These are phyloP conservation scores for Leucophenga maculata DNA, from an alignment of 2,888 invertebrate species.

Conservation along the genomic window DNA sequence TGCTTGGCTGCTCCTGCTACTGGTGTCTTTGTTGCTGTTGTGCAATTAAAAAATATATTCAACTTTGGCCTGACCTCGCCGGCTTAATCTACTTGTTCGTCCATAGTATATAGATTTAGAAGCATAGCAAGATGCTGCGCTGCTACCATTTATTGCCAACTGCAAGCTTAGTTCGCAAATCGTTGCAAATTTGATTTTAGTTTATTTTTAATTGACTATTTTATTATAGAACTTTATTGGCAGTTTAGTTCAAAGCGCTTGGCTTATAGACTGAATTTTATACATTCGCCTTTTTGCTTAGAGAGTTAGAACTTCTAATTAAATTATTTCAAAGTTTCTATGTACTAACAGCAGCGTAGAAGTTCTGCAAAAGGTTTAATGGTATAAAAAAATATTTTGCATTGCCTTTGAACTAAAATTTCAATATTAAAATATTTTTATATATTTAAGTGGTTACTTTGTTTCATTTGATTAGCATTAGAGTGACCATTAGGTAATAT, in stretches of 20 bases:
- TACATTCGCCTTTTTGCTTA: background rate
- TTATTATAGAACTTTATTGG: conserved; percentile 20
- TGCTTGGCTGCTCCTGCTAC: background rate
- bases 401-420: too few species aligned
- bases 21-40: background rate
- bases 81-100: too few species aligned
- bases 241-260: conserved; percentile 1
- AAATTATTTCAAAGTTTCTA: background rate
- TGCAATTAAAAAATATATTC: conserved; percentile 13
- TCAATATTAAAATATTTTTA: too few species aligned
- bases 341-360: too few species aligned
- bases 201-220: background rate
- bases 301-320: background rate
- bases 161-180: conserved; percentile 2
- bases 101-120: too few species aligned
- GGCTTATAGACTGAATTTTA: background rate
- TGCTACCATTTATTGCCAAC: background rate
- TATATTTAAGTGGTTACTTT: too few species aligned
- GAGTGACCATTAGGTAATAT: too few species aligned
- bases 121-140: too few species aligned
- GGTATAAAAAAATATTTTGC: too few species aligned
- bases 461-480: too few species aligned
- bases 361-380: too few species aligned
- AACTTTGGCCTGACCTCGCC: background rate
- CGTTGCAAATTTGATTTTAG: conserved; percentile 5